Evolutionary conservation across 2,888 invertebrate genomes (phyloP).

Genomic region (Thereva nobilitata): DNA sequence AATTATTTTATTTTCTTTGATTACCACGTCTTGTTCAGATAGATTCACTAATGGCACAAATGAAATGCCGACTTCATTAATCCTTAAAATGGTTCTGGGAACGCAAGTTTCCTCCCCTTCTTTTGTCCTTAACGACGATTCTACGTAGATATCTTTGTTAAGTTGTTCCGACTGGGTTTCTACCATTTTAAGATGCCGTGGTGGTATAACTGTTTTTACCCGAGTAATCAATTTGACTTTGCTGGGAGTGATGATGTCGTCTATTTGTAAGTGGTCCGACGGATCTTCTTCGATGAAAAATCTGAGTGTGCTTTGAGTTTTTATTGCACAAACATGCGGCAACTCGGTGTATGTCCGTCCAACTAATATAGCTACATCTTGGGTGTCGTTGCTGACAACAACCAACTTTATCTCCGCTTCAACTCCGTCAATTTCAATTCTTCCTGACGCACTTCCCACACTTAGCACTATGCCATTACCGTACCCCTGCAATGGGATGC

Average conservation of each 20-base stretch:
- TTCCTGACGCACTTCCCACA: neutral
- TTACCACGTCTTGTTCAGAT: neutral
- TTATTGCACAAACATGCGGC: constrained; percentile 1
- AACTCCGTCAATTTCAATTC: constrained; percentile 23
- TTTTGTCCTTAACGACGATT: constrained; percentile 24
- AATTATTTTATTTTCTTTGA: constrained; percentile 14
- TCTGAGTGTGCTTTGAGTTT: too few species aligned
- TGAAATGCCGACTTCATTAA: constrained; percentile 23
- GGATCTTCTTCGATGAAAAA: too few species aligned
- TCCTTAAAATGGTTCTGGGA: constrained; percentile 24
- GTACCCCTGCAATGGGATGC: neutral
- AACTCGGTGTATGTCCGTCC: constrained; percentile 29
- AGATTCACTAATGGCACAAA: constrained; percentile 31
- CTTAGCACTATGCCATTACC: neutral
- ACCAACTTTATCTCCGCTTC: neutral
- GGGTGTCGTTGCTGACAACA: constrained; percentile 21
- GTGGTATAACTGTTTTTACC: constrained; percentile 10
- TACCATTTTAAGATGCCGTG: constrained; percentile 16
- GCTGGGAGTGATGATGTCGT: too few species aligned
- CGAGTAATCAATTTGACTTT: too few species aligned
- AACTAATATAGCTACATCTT: constrained; percentile 24
- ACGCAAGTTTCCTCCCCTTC: constrained; percentile 33
- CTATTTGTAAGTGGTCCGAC: too few species aligned
- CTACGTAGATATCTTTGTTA: constrained; percentile 18
- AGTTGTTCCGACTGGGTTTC: constrained; percentile 16